A percentile compares a stretch with the other conserved stretches of the same genome.
phyloP scores from a whole-genome alignment of 2,888 invertebrate species.

The Argyresthia goedartella region DNA sequence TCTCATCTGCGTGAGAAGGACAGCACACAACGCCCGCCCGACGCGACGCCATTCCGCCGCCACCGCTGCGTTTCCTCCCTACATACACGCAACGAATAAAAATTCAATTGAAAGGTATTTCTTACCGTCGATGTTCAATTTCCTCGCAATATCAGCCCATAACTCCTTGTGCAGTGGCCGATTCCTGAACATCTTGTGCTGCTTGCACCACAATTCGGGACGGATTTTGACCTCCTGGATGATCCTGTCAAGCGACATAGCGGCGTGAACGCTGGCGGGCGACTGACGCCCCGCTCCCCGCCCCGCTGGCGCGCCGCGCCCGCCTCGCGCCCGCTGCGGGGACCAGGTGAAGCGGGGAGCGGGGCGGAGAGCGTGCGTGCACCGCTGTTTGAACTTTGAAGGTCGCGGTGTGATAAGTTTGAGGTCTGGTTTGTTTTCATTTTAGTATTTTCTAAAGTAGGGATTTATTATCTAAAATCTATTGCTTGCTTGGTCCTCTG shows the following conservation, averaged over 20 bases:
- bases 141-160: slow-evolving; percentile 16
- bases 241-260: slow-evolving; percentile 15
- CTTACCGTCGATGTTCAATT: slow-evolving; percentile 11
- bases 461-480: too few relatives aligned
- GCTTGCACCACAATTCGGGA: slow-evolving; percentile 19
- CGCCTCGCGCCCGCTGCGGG: neutral
- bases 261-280: neutral
- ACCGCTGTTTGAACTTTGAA: neutral
- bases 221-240: slow-evolving; percentile 16
- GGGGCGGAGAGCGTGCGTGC: neutral
- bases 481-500: too few relatives aligned
- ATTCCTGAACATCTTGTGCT: slow-evolving; percentile 17
- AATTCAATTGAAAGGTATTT: too few relatives aligned
- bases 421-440: too few relatives aligned
- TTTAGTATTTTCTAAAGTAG: too few relatives aligned
- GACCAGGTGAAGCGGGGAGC: neutral
- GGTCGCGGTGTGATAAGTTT: too few relatives aligned
- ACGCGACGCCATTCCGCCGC: neutral
- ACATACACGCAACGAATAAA: too few relatives aligned
- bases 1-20: neutral
- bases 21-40: neutral
- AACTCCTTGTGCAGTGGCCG: slow-evolving; percentile 12
- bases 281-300: slow-evolving; percentile 10
- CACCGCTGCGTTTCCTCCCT: too few relatives aligned
- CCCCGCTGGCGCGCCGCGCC: slow-evolving; percentile 7